Evolutionary conservation across 1,140 invertebrate genomes (phyloP), one percentile per base, ranked within the genome.

Genomic region (Zaprionus tsacasi): DNA sequence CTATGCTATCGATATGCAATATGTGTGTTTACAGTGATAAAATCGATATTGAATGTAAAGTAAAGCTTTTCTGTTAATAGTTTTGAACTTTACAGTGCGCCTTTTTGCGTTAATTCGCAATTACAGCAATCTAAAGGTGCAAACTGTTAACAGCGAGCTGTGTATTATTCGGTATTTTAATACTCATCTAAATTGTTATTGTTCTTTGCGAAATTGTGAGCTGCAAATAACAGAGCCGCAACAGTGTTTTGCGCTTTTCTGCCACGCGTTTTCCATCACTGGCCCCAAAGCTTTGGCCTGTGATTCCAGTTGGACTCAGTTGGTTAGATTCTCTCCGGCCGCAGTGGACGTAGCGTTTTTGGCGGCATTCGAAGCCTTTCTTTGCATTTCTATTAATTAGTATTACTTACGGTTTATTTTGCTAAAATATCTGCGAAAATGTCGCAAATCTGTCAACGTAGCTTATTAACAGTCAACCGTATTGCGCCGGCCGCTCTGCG

Each of bases 391-490:
- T 55, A 48, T 50, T 45, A 56, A 78, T 57, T 70, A 75, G 45
- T 43, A 66, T 30, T 70, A 54, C 57, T 59, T 36, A 52, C 38
- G 64, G 55, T 8, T 40, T 40, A n/a, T 59, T 27, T 27, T n/a
- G 27, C 33, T 10, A 6, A 25, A 45, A 67, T 60, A 70, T 43
- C 36, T 66, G 17, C 15, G 33, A 78, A 63, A 11, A 88, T 88
- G 85, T 85, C 85, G 56, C 85, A 85, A 36, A 81, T 88, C 59
- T 88, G 81, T 74, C 55, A 76, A 61, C 78, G 64, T 45, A 82
- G 85, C 58, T 79, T 88, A 40, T 55, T 85, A 52, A 69, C 79
- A 38, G 77, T 63, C 11, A 90, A 88, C 40, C 85, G 85, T 12
- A 65, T 85, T 61, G 38, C 85, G 6, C 81, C 85, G 21, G 85